These are phyloP conservation scores for Heliconius cydno DNA, from an alignment of 2,888 invertebrate species.

Conservation along the genomic window DNA sequence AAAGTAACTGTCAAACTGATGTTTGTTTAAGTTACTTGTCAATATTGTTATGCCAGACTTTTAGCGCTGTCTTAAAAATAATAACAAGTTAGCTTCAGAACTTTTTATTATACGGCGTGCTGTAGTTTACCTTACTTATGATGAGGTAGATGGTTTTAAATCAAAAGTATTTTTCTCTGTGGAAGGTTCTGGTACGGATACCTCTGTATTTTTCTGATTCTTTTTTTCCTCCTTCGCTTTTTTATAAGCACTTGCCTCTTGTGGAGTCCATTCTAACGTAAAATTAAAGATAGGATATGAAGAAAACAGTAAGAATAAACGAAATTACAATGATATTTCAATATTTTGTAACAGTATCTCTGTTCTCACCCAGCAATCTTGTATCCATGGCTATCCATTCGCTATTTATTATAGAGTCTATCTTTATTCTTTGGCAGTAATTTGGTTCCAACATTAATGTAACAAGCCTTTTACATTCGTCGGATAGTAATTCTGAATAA, in stretches of 20 bases:
- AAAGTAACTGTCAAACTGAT: slow-evolving; percentile 12
- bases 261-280: slow-evolving; percentile 71
- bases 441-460: slow-evolving; percentile 87
- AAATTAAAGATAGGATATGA: background rate
- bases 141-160: slow-evolving; percentile 57
- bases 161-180: slow-evolving; percentile 58
- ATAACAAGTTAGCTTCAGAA: background rate
- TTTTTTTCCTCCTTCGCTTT: slow-evolving; percentile 70
- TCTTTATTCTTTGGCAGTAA: slow-evolving; percentile 80
- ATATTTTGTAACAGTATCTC: background rate
- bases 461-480: slow-evolving; percentile 85
- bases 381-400: slow-evolving; percentile 88
- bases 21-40: slow-evolving; percentile 16
- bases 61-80: background rate
- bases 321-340: background rate
- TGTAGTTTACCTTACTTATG: slow-evolving; percentile 53
- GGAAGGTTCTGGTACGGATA: slow-evolving; percentile 58
- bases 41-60: slow-evolving; percentile 15
- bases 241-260: slow-evolving; percentile 69
- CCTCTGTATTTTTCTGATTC: slow-evolving; percentile 56
- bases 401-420: slow-evolving; percentile 82
- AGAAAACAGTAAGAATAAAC: background rate
- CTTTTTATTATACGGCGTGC: background rate
- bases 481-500: slow-evolving; percentile 81
- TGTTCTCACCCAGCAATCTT: slow-evolving; percentile 68